phyloP scores from a whole-genome alignment of 2,888 invertebrate genomes.

The Xestia sexstrigata region DNA sequence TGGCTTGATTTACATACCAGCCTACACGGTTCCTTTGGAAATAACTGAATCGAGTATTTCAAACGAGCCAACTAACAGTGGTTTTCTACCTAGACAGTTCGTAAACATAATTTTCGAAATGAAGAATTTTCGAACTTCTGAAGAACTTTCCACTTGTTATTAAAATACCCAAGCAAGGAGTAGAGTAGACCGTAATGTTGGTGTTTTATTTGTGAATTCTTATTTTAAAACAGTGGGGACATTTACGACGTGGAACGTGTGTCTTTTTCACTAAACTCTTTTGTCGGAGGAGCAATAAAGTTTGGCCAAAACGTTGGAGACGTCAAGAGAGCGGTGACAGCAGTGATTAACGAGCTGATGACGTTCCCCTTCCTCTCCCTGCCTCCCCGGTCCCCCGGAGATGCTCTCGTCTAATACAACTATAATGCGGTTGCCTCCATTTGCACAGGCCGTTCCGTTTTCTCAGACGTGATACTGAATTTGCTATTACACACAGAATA shows the following conservation, averaged over 20 bases:
- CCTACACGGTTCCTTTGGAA: slow-evolving; percentile 63
- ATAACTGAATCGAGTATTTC: slow-evolving; percentile 65
- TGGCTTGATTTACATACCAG: slow-evolving; percentile 73
- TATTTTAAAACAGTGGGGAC: slow-evolving; percentile 79
- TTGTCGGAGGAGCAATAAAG: slow-evolving; percentile 81
- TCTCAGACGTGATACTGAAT: slow-evolving; percentile 9
- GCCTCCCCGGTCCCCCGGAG: slow-evolving; percentile 48
- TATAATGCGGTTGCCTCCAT: slow-evolving; percentile 52
- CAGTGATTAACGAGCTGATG: slow-evolving; percentile 85
- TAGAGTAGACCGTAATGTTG: slow-evolving; percentile 66
- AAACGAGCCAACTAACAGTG: slow-evolving; percentile 59
- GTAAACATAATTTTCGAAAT: slow-evolving; percentile 58
- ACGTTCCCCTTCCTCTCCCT: slow-evolving; percentile 67
- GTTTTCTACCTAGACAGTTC: slow-evolving; percentile 51
- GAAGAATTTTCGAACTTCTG: slow-evolving; percentile 54
- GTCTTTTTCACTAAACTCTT: slow-evolving; percentile 78
- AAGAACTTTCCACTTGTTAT: slow-evolving; percentile 57
- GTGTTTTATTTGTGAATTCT: slow-evolving; percentile 72
- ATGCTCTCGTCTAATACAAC: slow-evolving; percentile 55
- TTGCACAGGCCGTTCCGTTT: slow-evolving; percentile 30
- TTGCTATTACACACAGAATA: slow-evolving; percentile 15
- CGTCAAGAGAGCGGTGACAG: slow-evolving; percentile 82
- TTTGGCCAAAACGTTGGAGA: slow-evolving; percentile 76
- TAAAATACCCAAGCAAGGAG: slow-evolving; percentile 56
- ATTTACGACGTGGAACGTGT: slow-evolving; percentile 77